Percentiles rank a stretch among this genome's conserved stretches.
phyloP scores from a whole-genome alignment of 2,113 vertebrate genomes.

The Lynx canadensis region DNA sequence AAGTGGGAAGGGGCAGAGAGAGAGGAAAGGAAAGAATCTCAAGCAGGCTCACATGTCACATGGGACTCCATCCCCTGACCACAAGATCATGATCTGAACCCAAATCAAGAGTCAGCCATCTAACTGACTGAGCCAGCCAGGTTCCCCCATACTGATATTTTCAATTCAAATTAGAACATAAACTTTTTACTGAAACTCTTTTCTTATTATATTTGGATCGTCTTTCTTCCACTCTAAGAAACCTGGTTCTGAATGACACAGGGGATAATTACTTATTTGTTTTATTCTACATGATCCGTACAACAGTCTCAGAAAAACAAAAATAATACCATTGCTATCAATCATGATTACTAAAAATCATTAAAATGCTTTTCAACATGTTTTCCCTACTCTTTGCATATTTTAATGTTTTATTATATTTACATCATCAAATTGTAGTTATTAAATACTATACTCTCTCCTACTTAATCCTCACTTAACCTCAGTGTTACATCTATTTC shows the following conservation, averaged over 20 bases:
- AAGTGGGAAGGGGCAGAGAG: no score
- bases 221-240: not conserved
- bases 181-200: not conserved
- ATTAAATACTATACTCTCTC: not conserved
- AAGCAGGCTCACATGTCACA: no score
- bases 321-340: not conserved
- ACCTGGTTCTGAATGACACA: not conserved
- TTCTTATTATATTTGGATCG: not conserved
- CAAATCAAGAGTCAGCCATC: no score
- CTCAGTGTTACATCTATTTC: not conserved
- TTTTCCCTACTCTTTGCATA: not conserved
- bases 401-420: not conserved
- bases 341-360: not conserved
- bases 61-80: no score
- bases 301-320: not conserved
- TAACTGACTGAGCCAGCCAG: no score
- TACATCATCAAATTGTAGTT: not conserved
- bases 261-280: not conserved
- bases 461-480: not conserved
- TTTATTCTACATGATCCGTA: not conserved
- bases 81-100: no score
- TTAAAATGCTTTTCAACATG: not conserved
- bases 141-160: not conserved
- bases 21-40: no score
- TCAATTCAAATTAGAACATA: not conserved